A percentile compares a stretch with the other conserved stretches of the same genome.
phyloP scores from a whole-genome alignment of 2,113 vertebrate genomes.

The Ovibos moschatus region DNA sequence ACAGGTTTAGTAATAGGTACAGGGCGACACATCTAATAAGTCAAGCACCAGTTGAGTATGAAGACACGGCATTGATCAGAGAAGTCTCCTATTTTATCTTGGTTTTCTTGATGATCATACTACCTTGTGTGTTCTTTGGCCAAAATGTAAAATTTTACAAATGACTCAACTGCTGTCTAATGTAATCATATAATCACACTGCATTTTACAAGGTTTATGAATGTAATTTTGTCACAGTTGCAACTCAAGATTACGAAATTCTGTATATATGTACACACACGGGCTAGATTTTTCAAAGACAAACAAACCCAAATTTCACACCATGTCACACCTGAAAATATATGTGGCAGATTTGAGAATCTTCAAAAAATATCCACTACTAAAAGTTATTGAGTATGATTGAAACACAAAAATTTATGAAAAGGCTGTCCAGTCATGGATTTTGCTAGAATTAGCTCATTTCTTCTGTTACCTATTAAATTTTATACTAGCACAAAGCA shows the following conservation, averaged over 20 bases:
- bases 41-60: fast-evolving
- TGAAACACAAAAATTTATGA: not conserved
- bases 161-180: not conserved
- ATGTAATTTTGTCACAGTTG: not conserved
- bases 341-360: not conserved
- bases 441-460: not conserved
- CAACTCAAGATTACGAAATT: not conserved
- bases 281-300: not conserved
- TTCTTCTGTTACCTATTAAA: not conserved
- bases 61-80: not conserved
- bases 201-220: not conserved
- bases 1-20: not conserved
- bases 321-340: not conserved
- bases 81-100: not conserved
- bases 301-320: not conserved
- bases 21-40: not conserved
- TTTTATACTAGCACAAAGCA: not conserved
- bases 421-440: not conserved
- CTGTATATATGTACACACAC: not conserved
- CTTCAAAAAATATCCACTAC: not conserved
- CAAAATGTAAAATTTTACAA: not conserved
- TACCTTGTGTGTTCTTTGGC: not conserved
- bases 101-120: not conserved
- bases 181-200: not conserved
- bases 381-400: not conserved